Conservation (phyloP, 2,888 invertebrate genomes). For the Orthosia gothica region DNA sequence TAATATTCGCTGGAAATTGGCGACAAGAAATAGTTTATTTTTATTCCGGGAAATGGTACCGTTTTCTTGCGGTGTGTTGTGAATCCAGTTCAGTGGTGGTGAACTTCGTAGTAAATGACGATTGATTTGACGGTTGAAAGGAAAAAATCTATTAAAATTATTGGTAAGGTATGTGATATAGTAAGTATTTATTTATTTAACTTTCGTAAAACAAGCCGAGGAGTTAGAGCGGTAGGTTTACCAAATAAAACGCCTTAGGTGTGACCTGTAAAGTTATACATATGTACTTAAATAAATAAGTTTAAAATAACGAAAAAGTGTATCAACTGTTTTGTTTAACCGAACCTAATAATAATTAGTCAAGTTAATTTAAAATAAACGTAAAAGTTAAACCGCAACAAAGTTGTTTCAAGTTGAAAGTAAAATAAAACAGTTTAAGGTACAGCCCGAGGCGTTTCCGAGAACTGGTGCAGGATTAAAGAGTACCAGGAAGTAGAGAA, state of each 20-base stretch:
- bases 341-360: background rate
- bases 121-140: background rate
- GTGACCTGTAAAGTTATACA: no score
- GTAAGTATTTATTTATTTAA: background rate
- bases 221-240: no score
- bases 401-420: conserved; percentile 30
- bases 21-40: conserved; percentile 28
- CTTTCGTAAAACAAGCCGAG: no score
- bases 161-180: conserved; percentile 9
- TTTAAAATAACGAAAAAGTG: background rate
- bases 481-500: background rate
- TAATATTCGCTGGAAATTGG: conserved; percentile 24
- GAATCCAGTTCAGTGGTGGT: background rate
- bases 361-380: background rate
- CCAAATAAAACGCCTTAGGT: no score
- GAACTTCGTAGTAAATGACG: background rate
- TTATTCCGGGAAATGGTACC: background rate
- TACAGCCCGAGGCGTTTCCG: conserved; percentile 9
- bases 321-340: background rate
- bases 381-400: background rate
- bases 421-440: conserved; percentile 44
- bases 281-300: no score
- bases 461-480: conserved; percentile 10
- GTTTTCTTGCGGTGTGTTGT: background rate
- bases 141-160: conserved; percentile 16